Evolutionary conservation across 1,140 invertebrate genomes (phyloP), one percentile per base, ranked within the genome.

Genomic region (Euwallacea fornicatus): DNA sequence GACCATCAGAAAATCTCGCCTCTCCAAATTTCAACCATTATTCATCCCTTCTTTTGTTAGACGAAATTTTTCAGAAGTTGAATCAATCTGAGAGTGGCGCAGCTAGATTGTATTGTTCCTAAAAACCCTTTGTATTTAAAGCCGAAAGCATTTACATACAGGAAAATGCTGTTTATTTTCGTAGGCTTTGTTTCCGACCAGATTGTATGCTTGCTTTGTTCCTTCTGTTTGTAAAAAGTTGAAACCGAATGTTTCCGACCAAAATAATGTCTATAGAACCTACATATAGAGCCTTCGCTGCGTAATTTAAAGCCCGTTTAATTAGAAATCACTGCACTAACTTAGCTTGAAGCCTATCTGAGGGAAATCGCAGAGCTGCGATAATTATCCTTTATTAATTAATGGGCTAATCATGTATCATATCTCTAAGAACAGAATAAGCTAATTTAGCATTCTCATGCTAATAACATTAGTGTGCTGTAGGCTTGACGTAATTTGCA

Each of bases 371-470:
- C 9, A 13, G 59, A 16, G 21, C 11, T 42, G 8, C 10, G 59
- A 43, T 61, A 61, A 61, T 61, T 61, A 16, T 61, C 21, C 16
- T 41, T 66, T 55, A 66, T 66, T 66, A 55, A 66, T 66, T 55
- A 66, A 66, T 66, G 53, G 50, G 13, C 11, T 66, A 55, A 66
- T 66, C 33, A 56, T 55, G 64, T 55, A 13, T 55, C 16, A 41
- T 56, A 66, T 66, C 64, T 56, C 21, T 46, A 55, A 56, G 50
- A 66, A 55, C 64, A 33, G 43, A 56, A 64, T 64, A 13, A 66
- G 50, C 41, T 42, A 55, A 66, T 66, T 66, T 55, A 8, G 50
- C 43, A 21, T 42, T 44, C 16, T 42, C 54, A 13, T 66, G 56
- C 56, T 66, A 65, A 58, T 33, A 21, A 13, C 13, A 15, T 16